phyloP scores from a whole-genome alignment of 2,113 vertebrate genomes.

The Hucho hucho region DNA sequence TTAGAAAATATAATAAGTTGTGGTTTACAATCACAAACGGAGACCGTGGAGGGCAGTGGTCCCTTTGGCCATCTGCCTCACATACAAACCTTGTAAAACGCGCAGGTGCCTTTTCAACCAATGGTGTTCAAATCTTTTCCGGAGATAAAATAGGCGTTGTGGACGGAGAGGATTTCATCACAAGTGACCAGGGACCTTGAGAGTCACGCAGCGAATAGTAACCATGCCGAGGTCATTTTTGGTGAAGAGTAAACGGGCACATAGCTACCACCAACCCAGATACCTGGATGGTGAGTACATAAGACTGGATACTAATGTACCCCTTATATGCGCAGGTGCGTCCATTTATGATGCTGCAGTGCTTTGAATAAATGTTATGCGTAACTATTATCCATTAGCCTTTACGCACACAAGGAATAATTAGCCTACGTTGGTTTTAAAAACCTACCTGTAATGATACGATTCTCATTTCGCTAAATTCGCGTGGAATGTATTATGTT shows the following conservation, averaged over 20 bases:
- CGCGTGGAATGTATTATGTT: not conserved
- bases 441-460: not conserved
- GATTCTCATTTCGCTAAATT: too few relatives aligned
- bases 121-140: constrained; percentile 57
- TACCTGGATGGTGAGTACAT: constrained; percentile 80
- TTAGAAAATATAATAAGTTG: not conserved
- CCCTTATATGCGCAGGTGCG: constrained; percentile 83
- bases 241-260: constrained; percentile 96
- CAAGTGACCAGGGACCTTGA: constrained; percentile 16
- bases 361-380: constrained; percentile 11
- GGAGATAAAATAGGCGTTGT: constrained; percentile 60
- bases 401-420: not conserved
- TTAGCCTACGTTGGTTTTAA: not conserved
- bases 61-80: constrained; percentile 72
- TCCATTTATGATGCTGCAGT: not conserved
- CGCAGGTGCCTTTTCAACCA: constrained; percentile 51
- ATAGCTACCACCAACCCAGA: constrained; percentile 96
- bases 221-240: constrained; percentile 96
- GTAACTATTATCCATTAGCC: constrained; percentile 20
- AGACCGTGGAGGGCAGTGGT: constrained; percentile 4
- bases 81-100: constrained; percentile 85
- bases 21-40: not conserved
- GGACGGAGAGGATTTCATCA: constrained; percentile 8
- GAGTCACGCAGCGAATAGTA: constrained; percentile 10
- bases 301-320: constrained; percentile 74